These are phyloP conservation scores for Timema cristinae DNA, from an alignment of 2,888 invertebrate species.

Conservation along the genomic window DNA sequence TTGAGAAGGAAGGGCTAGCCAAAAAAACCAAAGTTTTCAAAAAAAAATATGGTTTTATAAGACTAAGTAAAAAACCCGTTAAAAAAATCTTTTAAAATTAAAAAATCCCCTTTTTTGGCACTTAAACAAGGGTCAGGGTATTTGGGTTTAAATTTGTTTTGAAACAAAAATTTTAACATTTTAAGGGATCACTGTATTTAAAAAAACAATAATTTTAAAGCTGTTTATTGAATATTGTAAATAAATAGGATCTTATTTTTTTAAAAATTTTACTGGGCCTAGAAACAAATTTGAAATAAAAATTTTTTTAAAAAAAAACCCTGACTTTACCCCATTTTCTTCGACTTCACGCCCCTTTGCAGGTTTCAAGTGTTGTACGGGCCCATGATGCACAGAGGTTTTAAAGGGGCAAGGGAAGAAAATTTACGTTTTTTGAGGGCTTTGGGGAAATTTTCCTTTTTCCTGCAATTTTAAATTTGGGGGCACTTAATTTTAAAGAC, in stretches of 20 bases:
- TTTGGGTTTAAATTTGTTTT: not conserved
- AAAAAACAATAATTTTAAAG: not conserved
- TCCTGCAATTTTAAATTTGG: not conserved
- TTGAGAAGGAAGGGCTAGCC: not conserved
- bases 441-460: not conserved
- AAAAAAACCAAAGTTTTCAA: too few species aligned
- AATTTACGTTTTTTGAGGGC: not conserved
- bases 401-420: not conserved
- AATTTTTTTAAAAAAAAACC: not conserved
- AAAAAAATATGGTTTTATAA: not conserved
- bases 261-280: not conserved
- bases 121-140: not conserved
- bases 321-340: too few species aligned
- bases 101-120: not conserved
- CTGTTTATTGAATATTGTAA: too few species aligned
- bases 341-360: not conserved
- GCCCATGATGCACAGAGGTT: slow-evolving; percentile 3
- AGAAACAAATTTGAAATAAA: not conserved
- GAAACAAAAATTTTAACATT: not conserved
- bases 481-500: not conserved
- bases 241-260: too few species aligned
- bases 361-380: slow-evolving; percentile 1
- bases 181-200: not conserved
- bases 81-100: not conserved
- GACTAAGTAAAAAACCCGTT: not conserved